These are phyloP conservation scores for Armadillidium nasatum DNA, from an alignment of 1,140 invertebrate genomes.

Conservation along the genomic window DNA sequence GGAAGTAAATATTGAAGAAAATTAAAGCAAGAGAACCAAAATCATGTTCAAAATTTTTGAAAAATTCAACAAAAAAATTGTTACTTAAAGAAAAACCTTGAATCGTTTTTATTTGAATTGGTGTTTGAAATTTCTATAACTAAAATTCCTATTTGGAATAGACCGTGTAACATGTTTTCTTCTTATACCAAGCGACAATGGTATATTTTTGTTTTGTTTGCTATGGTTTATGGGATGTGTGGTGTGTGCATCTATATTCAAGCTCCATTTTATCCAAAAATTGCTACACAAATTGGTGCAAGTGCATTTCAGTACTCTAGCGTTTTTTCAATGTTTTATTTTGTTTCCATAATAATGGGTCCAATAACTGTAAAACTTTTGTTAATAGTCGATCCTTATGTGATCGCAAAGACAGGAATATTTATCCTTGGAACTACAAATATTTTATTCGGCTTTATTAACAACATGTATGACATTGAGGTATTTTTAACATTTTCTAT, in stretches of 20 bases:
- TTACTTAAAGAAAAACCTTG: no score
- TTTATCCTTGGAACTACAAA: constrained; percentile 16
- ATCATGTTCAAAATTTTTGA: no score
- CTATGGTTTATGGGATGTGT: constrained; percentile 10
- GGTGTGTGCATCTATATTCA: constrained; percentile 16
- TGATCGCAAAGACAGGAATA: constrained; percentile 21
- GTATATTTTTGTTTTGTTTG: no score
- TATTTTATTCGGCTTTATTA: constrained; percentile 22
- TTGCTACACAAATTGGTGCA: constrained; percentile 13
- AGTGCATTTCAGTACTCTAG: constrained; percentile 7
- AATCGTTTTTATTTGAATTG: no score
- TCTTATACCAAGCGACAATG: no score
- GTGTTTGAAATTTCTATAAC: no score
- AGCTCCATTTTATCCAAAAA: constrained; percentile 22
- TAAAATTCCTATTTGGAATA: no score
- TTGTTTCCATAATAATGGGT: constrained; percentile 20
- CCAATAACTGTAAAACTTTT: constrained; percentile 9
- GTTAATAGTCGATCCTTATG: constrained; percentile 1
- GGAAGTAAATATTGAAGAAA: no score
- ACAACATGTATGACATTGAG: not conserved
- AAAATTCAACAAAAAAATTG: no score
- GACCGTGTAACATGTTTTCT: no score
- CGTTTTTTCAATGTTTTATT: constrained; percentile 12
- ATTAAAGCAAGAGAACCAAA: no score
- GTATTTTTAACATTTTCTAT: constrained; percentile 7